Conservation (phyloP, 2,113 vertebrate species). For the Daphoenositta chrysoptera region DNA sequence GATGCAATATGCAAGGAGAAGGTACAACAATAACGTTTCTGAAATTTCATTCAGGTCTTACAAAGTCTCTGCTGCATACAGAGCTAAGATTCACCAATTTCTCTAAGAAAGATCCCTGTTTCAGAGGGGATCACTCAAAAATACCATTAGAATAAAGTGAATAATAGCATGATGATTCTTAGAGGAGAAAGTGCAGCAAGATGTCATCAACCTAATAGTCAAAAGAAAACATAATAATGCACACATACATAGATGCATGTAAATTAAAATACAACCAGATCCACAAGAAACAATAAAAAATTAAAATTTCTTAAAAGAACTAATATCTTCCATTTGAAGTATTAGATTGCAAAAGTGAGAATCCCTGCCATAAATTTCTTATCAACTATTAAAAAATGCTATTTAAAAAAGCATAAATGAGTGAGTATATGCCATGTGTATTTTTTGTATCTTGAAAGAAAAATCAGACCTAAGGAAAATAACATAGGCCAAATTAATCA, state of each 20-base stretch:
- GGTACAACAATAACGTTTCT: neutral
- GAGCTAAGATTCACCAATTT: neutral
- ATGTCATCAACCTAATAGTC: neutral
- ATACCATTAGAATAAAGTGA: neutral
- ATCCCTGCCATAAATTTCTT: neutral
- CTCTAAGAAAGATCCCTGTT: neutral
- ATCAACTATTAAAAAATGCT: neutral
- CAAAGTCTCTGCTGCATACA: neutral
- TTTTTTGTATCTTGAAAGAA: neutral
- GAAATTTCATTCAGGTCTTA: neutral
- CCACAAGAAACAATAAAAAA: neutral
- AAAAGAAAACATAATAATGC: neutral
- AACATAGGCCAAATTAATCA: neutral
- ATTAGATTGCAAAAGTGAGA: neutral
- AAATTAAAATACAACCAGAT: neutral
- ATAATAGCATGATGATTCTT: neutral
- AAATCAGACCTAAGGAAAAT: neutral
- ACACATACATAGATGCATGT: neutral
- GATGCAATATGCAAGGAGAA: neutral
- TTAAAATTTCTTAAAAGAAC: neutral
- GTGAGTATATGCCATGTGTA: neutral
- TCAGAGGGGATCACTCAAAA: neutral
- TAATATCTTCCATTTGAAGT: neutral
- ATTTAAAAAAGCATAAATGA: neutral
- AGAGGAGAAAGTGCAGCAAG: neutral